Evolutionary conservation across 2,113 vertebrate species (phyloP).

Genomic region (Perccottus glenii): DNA sequence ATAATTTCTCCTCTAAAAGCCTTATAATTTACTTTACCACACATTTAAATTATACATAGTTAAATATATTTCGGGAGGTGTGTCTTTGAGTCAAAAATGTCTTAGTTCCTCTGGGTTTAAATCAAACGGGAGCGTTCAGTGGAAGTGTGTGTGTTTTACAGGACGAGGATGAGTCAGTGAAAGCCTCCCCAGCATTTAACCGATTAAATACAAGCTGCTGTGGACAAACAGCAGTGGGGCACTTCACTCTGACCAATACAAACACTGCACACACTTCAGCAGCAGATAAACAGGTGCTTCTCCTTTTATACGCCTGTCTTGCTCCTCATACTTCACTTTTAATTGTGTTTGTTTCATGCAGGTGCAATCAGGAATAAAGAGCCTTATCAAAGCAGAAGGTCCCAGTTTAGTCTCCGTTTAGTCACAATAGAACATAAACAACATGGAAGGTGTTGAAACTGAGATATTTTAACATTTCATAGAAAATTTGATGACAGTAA

Average conservation of each 20-base stretch:
- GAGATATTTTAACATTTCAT: too few relatives aligned
- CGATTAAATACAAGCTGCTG: conserved; percentile 1
- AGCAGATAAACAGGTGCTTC: too few relatives aligned
- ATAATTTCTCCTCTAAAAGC: too few relatives aligned
- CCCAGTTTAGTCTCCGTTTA: too few relatives aligned
- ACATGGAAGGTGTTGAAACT: too few relatives aligned
- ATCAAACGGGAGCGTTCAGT: conserved; percentile 6
- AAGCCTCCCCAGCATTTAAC: conserved; percentile 8
- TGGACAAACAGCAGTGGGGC: not conserved
- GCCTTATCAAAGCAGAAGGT: too few relatives aligned
- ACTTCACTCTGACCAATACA: not conserved
- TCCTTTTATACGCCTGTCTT: too few relatives aligned
- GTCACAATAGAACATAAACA: too few relatives aligned
- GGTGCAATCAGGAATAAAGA: too few relatives aligned
- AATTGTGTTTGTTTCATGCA: too few relatives aligned
- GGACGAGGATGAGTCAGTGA: conserved; percentile 4
- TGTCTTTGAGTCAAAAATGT: not conserved
- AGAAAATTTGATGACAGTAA: too few relatives aligned
- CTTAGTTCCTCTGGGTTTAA: not conserved
- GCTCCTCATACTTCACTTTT: too few relatives aligned
- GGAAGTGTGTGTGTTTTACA: conserved; percentile 9
- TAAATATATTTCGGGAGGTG: conserved; percentile 1
- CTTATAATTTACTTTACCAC: not conserved
- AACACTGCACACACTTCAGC: not conserved
- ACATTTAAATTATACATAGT: not conserved